These are phyloP conservation scores for Columbina picui DNA, from an alignment of 2,113 vertebrate species.

Conservation along the genomic window DNA sequence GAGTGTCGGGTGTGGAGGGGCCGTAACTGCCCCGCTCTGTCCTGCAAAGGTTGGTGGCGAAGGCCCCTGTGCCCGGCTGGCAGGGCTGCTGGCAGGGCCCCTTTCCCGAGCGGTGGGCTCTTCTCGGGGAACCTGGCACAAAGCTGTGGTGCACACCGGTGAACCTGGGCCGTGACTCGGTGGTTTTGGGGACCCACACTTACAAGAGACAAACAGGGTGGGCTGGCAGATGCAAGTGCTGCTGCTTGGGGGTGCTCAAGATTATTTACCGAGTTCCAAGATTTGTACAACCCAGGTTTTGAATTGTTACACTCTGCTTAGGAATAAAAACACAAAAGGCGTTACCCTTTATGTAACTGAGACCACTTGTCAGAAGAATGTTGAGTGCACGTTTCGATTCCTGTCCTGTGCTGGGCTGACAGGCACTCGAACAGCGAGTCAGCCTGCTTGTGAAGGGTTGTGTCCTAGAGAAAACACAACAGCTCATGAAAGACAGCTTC, in stretches of 20 bases:
- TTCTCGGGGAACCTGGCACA: background rate
- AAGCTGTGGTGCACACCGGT: background rate
- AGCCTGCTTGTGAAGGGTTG: background rate
- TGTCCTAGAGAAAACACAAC: background rate
- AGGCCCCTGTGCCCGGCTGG: background rate
- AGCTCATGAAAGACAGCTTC: background rate
- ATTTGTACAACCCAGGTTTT: background rate
- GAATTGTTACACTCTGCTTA: background rate
- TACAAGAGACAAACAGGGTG: background rate
- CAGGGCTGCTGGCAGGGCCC: background rate
- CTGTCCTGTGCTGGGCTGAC: background rate
- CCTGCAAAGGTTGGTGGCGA: background rate
- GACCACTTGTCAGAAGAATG: background rate
- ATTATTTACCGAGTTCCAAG: background rate
- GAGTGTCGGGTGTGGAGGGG: rapidly evolving
- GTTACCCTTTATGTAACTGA: background rate
- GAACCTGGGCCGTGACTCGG: background rate
- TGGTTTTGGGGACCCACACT: background rate
- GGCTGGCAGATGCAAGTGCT: background rate
- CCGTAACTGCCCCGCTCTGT: background rate
- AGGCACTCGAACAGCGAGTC: background rate
- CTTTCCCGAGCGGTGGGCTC: background rate
- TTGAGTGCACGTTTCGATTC: rapidly evolving
- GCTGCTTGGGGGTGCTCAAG: background rate
- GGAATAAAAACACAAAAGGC: background rate